Evolutionary conservation across 1,140 invertebrate species (phyloP), one percentile per base, ranked within the genome.

Genomic region (Dendroctonus ponderosae): DNA sequence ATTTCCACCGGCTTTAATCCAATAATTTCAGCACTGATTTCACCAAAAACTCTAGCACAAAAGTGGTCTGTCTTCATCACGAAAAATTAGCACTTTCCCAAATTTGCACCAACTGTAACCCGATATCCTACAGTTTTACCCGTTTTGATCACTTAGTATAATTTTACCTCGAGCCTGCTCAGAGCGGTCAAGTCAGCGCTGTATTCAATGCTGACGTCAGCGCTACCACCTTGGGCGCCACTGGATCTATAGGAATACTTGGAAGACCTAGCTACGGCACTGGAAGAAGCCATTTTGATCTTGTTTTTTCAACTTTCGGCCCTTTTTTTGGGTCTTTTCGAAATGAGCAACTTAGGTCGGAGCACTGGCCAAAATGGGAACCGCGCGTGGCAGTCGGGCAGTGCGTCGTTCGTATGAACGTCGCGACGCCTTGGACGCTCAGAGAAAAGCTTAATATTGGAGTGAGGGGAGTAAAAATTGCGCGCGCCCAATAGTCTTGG

Each of bases 171-270:
- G 81, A 96, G 88, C 80, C 93, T 90, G 80, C 91, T 89, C 79
- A 96, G 87, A 80, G 92, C 90, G 82, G 90, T 93, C 79, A 96
- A 84, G 84, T 96, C 93, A 82, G 91, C 87, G 80, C 88, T 89
- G 84, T 95, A 95, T 83, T 95, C 93, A 83, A 96, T 93, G 86
- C 89, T 93, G 79, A 96, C 90, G 83, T 96, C 91, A 79, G 91
- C 90, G 78, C 89, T 89, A 39, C 80, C 84, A 40, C 70, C 90
- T 74, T 85, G 86, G 74, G 89, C 88, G 74, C 89, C 90, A 74
- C 85, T 85, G 75, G 89, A 90, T 79, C 90, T 88, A 84, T 95
- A 96, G 74, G 88, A 87, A 84, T 94, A 95, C 82, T 93, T 94
- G 78, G 91, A 92, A 74, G 88, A 86, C 83, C 91, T 92, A 75